A percentile compares a stretch with the other conserved stretches of the same genome.
These are phyloP conservation scores for Eupristina koningsbergeri DNA, from an alignment of 1,140 invertebrate species.

Conservation along the genomic window DNA sequence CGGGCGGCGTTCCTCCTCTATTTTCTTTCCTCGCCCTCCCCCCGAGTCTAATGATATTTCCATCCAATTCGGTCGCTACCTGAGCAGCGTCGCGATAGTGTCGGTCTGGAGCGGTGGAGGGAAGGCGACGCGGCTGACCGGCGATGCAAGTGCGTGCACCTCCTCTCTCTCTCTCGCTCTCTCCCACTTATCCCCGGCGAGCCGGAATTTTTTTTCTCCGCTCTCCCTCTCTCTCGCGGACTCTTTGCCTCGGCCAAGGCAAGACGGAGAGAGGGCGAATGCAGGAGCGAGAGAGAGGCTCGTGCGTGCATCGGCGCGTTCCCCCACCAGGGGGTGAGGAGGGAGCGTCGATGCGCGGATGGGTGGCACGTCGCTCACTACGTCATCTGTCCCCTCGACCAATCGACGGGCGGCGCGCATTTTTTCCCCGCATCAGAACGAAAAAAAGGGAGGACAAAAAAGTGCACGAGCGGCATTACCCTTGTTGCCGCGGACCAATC, in stretches of 20 bases:
- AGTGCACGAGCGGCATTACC: constrained; percentile 70
- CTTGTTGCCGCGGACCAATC: constrained; percentile 73
- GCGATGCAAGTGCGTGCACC: constrained; percentile 46
- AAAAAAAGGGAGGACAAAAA: constrained; percentile 64
- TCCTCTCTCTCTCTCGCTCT: not conserved
- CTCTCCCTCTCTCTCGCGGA: constrained; percentile 54
- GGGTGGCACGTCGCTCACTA: constrained; percentile 74
- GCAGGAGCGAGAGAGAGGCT: constrained; percentile 10
- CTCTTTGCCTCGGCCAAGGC: not conserved
- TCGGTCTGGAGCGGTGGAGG: not conserved
- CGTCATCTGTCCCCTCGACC: constrained; percentile 74
- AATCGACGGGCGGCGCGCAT: constrained; percentile 73
- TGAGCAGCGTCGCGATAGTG: constrained; percentile 15
- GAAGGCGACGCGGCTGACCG: constrained; percentile 10
- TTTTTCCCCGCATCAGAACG: constrained; percentile 71
- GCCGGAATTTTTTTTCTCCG: constrained; percentile 41
- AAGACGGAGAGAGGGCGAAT: constrained; percentile 17
- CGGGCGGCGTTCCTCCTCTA: not conserved
- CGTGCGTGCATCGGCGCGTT: constrained; percentile 21
- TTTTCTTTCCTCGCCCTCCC: constrained; percentile 46
- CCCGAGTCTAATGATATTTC: constrained; percentile 68
- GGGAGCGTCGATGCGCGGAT: constrained; percentile 57
- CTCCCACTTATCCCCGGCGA: not conserved
- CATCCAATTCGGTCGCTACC: constrained; percentile 67
- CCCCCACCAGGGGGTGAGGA: constrained; percentile 12